Evolutionary conservation across 2,888 invertebrate genomes (phyloP).

Genomic region (Uropetala carovei): DNA sequence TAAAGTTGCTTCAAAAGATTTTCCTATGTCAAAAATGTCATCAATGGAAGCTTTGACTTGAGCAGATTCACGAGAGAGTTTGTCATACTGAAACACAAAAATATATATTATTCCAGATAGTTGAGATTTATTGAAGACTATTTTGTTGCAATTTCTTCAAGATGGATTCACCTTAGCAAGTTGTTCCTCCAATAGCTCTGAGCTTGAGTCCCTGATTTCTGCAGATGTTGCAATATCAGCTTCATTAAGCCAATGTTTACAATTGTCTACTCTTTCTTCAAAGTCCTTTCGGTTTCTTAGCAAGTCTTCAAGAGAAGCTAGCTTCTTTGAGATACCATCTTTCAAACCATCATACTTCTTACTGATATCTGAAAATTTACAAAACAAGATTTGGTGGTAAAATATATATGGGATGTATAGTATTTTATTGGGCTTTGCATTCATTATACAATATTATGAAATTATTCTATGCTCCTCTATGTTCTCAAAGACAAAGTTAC

Average conservation of each 20-base stretch:
- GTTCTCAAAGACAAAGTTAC: too few relatives aligned
- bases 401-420: neutral
- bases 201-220: conserved; percentile 87
- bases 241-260: conserved; percentile 93
- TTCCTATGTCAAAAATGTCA: conserved; percentile 87
- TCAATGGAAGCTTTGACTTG: conserved; percentile 84
- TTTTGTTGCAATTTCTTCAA: neutral
- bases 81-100: conserved; percentile 80
- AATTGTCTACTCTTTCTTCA: conserved; percentile 87
- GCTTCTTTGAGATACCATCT: conserved; percentile 84
- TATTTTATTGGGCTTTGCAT: neutral
- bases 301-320: conserved; percentile 83
- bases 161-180: conserved; percentile 80
- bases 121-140: conserved; percentile 43
- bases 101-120: neutral
- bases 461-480: too few relatives aligned
- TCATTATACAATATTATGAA: too few relatives aligned
- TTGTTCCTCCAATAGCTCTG: conserved; percentile 91
- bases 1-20: conserved; percentile 86
- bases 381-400: neutral
- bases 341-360: conserved; percentile 85
- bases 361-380: conserved; percentile 80
- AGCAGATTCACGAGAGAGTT: conserved; percentile 85
- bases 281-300: conserved; percentile 88
- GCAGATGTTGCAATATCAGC: conserved; percentile 91